Base-by-base conservation (phyloP, 2,113 vertebrate species). In the Xenopus laevis region DNA sequence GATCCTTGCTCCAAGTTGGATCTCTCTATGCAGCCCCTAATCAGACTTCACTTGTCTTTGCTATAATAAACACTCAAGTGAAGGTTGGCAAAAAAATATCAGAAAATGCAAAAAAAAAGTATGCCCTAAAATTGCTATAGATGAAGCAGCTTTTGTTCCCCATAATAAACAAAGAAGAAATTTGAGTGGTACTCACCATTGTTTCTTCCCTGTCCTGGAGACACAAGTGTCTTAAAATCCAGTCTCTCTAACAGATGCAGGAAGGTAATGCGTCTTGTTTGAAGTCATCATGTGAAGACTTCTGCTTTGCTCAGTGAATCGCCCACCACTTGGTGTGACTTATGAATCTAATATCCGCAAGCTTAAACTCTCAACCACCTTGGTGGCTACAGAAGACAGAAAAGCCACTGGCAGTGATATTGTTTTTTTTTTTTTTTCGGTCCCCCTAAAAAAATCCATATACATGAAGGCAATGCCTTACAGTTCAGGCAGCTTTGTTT, bases 261-360 rank as follows among this genome's bases (percentile, higher is more conserved):
- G 93, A 94, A 96, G 96, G 95, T 96, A 97, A 96, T 96, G 96
- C 96, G 95, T 96, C 96, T 99, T 96, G 95, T 98, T 99, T 99
- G 95, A 97, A 99, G 95, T 98, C 97, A 99, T 99, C 97, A 96
- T 98, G 96, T 92, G 97, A 98, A 94, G 97, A 98, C 92, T 99
- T 99, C 93, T 94, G 95, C 97, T 93, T 93, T 93, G 94, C 96
- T 97, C 95, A 96, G 94, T 96, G 94, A 92, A 98, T 99, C 97
- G 97, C 97, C 97, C 97, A 99, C 96, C 96, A 98, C 95, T 98
- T 96, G 93, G 93, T 95, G 94, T 98, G 97, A 98, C 95, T 98
- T 98, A 95, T 98, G 95, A 98, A 96, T 99, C 94, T 97, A 99
- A 98, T 97, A 94, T 96, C 95, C 94, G 93, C 92, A 92, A 94